Evolutionary conservation across 2,888 invertebrate species (phyloP).

Genomic region (Mamestra brassicae): DNA sequence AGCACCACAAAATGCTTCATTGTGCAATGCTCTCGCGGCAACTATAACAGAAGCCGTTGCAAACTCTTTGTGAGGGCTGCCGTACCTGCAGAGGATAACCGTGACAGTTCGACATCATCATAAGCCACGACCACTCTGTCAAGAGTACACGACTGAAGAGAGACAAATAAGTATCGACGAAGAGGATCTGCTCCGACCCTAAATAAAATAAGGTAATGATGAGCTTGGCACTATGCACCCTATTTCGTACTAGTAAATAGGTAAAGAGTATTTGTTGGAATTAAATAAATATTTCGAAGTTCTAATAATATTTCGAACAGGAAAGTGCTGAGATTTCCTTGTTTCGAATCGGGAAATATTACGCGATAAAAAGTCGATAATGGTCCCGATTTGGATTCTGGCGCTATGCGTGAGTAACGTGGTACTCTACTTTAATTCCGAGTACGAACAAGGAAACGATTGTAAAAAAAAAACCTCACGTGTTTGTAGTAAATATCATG

Average conservation of each 20-base stretch:
- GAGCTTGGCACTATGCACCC: no score
- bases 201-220: no score
- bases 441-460: neutral
- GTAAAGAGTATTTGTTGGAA: neutral
- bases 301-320: slow-evolving; percentile 1
- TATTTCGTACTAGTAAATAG: neutral
- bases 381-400: neutral
- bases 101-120: no score
- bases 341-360: neutral
- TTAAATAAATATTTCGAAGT: neutral
- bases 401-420: neutral
- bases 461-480: neutral
- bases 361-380: neutral
- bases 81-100: no score
- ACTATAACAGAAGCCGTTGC: no score
- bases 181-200: neutral
- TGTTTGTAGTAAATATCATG: slow-evolving; percentile 1
- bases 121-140: no score
- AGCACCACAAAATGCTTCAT: no score
- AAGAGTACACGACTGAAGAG: no score
- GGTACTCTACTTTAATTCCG: neutral
- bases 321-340: slow-evolving; percentile 3
- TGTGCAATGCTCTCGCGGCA: no score
- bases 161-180: no score
- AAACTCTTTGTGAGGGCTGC: no score